Evolutionary conservation across 1,140 invertebrate genomes (phyloP).

Genomic region (Habropoda laboriosa): DNA sequence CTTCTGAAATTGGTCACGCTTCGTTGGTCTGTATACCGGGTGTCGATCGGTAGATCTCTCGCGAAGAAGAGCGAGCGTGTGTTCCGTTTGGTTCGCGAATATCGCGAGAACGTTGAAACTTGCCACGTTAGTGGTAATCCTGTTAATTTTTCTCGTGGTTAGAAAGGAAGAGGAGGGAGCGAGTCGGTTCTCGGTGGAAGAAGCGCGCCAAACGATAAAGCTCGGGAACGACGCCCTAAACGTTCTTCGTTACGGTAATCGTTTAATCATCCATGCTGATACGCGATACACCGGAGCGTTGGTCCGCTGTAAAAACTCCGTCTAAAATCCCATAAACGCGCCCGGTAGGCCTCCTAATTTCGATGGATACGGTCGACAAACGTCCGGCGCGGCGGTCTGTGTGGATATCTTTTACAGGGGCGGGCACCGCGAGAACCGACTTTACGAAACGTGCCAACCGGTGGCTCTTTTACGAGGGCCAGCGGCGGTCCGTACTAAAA

Average conservation of each 20-base stretch:
- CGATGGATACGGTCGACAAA: constrained; percentile 46
- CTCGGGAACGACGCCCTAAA: constrained; percentile 47
- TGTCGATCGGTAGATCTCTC: not conserved
- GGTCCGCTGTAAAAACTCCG: constrained; percentile 55
- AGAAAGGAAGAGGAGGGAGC: no score
- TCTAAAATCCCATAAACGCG: constrained; percentile 55
- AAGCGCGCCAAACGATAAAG: constrained; percentile 43
- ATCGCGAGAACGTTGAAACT: not conserved
- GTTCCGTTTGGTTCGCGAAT: no score
- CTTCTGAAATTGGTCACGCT: not conserved
- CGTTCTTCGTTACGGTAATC: constrained; percentile 59
- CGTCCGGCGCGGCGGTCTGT: no score
- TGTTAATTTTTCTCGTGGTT: not conserved
- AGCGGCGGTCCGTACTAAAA: constrained; percentile 61
- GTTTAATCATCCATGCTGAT: constrained; percentile 56
- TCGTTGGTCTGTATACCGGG: not conserved
- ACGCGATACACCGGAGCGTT: constrained; percentile 16
- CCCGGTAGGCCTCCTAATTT: constrained; percentile 53
- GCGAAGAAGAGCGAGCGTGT: no score
- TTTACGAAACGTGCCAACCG: constrained; percentile 53
- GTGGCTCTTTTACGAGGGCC: constrained; percentile 55
- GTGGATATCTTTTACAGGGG: constrained; percentile 35
- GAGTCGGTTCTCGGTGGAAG: not conserved
- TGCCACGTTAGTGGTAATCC: not conserved
- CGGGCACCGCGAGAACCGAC: constrained; percentile 1